Evolutionary conservation across 1,140 invertebrate species (phyloP), one percentile per base, ranked within the genome.

Genomic region (Tyrophagus putrescentiae): DNA sequence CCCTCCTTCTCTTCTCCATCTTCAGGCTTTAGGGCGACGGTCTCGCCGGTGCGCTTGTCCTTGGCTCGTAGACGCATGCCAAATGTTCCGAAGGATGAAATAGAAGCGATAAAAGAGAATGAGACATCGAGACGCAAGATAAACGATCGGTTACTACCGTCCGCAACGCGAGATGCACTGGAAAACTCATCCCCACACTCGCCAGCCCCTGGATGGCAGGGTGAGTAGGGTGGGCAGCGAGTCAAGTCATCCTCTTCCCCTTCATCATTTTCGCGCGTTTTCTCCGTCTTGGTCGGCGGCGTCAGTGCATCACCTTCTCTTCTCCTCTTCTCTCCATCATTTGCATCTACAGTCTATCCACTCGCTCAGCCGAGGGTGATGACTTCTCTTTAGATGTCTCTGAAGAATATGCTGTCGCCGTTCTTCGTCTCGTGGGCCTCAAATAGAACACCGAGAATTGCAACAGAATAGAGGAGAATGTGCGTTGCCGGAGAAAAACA

Each of bases 1-100:
- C 39, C 96, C 68, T 97, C 96, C 72, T 98, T 95, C 70, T 97
- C 94, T 72, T 99, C 95, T 93, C 99, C 98, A 79, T 99, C 99
- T 3, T 99, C 76, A 52, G 91, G 76, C 73, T 99, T 99, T 33
- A 99, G 75, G n/a, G 96, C 96, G 4, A 98, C 95, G 64, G 98
- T 95, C 77, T 98, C 92, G 64, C 75, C 69, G 25, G 91, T 96
- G 50, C 90, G 81, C 74, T 94, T 96, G 69, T 98, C 93, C 64
- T 84, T 80, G 1, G 95, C 96, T 70, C 95, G 78, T 72, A 96
- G 82, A 9, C 82, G 80, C n/a, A 79, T 76, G 13, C 78, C 78
- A 65, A 78, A 73, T 45, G 68, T 78, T n/a, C n/a, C n/a, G n/a
- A n/a, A n/a, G 97, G 44, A 98, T 93, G 33, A 98, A 0, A 92